Percentiles rank a stretch among this genome's conserved stretches.
phyloP scores from a whole-genome alignment of 2,113 vertebrate species.

The Ovibos moschatus region DNA sequence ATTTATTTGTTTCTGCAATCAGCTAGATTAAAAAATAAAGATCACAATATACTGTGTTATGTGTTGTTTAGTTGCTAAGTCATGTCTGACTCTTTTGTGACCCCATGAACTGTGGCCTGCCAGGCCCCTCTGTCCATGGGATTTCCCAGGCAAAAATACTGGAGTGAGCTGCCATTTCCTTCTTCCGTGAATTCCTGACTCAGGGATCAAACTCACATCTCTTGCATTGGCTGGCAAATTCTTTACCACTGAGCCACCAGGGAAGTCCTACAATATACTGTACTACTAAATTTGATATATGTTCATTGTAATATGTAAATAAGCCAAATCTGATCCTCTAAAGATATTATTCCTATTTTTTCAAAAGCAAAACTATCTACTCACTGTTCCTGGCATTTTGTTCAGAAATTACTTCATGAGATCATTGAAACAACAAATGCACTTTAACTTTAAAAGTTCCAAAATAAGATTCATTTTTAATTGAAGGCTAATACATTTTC shows the following conservation, averaged over 20 bases:
- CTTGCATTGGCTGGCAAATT: not conserved
- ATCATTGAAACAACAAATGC: not conserved
- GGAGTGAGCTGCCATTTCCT: not conserved
- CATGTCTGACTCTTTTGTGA: not conserved
- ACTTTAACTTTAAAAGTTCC: not conserved
- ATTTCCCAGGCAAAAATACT: not conserved
- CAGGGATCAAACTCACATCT: not conserved
- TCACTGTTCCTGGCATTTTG: not conserved
- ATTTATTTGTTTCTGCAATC: not conserved
- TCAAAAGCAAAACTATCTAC: not conserved
- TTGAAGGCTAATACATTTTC: not conserved
- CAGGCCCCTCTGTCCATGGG: not conserved
- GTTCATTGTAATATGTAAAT: not conserved
- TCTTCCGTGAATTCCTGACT: not conserved
- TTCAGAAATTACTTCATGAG: not conserved
- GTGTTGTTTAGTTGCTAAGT: not conserved
- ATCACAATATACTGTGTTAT: not conserved
- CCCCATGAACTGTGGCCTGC: not conserved
- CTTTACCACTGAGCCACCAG: not conserved
- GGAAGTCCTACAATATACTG: not conserved
- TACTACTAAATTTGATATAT: not conserved
- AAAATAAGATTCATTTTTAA: not conserved
- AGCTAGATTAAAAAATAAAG: not conserved
- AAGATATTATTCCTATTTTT: not conserved
- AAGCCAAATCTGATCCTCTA: not conserved